Conservation (phyloP, 23 tunicate genomes). For the Botrylloides violaceus region DNA sequence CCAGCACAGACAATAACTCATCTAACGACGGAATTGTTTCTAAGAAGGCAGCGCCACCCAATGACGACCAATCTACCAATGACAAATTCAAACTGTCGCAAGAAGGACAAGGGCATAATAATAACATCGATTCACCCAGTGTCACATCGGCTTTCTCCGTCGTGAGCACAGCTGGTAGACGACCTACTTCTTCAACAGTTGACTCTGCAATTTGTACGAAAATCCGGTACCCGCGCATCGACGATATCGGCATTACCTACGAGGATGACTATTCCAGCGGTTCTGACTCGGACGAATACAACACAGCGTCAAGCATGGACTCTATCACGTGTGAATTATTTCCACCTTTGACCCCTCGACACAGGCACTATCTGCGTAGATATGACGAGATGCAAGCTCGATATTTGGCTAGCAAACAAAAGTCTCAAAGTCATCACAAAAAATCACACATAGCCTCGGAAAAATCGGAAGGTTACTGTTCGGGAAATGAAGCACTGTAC, state of each 20-base stretch:
- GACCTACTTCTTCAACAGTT: not conserved
- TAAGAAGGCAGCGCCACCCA: not conserved
- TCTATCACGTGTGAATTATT: constrained; percentile 25
- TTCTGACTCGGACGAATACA: constrained; percentile 21
- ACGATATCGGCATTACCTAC: constrained; percentile 1
- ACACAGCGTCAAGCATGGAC: constrained; percentile 22
- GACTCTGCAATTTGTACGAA: constrained; percentile 2
- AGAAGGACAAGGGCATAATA: not conserved
- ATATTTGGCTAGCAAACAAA: not conserved
- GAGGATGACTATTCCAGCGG: constrained; percentile 21
- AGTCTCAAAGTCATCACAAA: not conserved
- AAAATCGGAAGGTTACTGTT: constrained; percentile 25
- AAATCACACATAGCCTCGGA: not conserved
- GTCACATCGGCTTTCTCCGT: constrained; percentile 21
- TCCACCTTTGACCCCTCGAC: constrained; percentile 27
- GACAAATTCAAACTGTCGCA: not conserved
- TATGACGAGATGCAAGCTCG: constrained; percentile 21
- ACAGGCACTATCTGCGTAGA: constrained; percentile 25
- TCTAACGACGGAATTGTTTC: constrained; percentile 16
- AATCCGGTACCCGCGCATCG: not conserved
- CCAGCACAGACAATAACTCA: constrained; percentile 20
- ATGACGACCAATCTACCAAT: not conserved
- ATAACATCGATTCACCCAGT: constrained; percentile 2
- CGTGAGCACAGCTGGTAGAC: constrained; percentile 8
- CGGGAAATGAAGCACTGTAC: constrained; percentile 15